Percentiles rank a stretch among this genome's conserved stretches.
These are phyloP conservation scores for Drosophila mayri DNA, from an alignment of 1,140 invertebrate genomes.

Conservation along the genomic window DNA sequence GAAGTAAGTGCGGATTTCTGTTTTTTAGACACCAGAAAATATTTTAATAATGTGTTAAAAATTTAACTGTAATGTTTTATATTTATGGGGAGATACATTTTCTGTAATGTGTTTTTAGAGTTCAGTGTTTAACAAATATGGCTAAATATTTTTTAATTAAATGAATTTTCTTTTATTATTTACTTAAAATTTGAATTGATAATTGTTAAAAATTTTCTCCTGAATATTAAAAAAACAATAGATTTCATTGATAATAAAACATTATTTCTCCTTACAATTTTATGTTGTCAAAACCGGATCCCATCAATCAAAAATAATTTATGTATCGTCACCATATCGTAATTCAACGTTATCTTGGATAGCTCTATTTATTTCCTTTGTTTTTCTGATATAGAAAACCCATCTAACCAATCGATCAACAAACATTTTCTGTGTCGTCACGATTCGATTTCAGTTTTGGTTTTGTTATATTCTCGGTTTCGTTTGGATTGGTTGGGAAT, in stretches of 20 bases:
- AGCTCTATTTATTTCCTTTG: not conserved
- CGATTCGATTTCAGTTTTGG: conserved; percentile 14
- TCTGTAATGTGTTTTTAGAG: not conserved
- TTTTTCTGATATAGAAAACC: conserved; percentile 1
- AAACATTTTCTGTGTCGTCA: conserved; percentile 6
- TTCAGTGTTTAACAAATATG: not conserved
- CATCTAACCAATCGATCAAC: conserved; percentile 3
- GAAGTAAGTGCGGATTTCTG: conserved; percentile 10
- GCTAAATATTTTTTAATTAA: not conserved
- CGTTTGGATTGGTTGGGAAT: conserved; percentile 6
- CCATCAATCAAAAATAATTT: not conserved
- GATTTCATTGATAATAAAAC: not conserved
- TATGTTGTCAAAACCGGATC: not conserved
- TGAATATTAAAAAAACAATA: not conserved
- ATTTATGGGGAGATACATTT: no score
- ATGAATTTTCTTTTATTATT: not conserved
- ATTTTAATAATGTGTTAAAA: no score
- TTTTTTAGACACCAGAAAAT: not conserved
- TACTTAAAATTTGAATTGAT: no score
- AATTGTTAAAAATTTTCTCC: not conserved
- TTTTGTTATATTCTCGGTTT: conserved; percentile 38
- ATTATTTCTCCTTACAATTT: not conserved
- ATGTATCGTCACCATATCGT: not conserved
- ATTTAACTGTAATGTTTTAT: not conserved
- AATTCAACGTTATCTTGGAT: not conserved